Percentiles rank a stretch among this genome's conserved stretches.
Evolutionary conservation across 53 echinoderm and acorn worm genomes (phyloP).

Genomic region (Astropecten irregularis): DNA sequence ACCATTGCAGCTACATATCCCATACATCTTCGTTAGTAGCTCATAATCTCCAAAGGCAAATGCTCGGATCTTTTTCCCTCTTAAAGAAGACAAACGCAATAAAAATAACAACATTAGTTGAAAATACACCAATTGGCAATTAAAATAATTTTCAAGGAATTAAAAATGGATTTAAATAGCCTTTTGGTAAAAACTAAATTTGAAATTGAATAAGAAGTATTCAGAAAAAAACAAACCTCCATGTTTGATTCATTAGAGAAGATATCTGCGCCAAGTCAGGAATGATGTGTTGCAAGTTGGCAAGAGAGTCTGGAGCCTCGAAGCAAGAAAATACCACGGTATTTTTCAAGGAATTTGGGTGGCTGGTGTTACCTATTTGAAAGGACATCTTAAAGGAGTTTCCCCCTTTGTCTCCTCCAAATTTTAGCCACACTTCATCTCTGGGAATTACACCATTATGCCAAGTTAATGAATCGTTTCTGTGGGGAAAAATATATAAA

Average conservation of each 20-base stretch:
- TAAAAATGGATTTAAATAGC: background rate
- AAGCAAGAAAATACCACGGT: conserved; percentile 23
- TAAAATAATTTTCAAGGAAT: background rate
- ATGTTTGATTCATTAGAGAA: background rate
- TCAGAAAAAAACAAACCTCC: conserved; percentile 3
- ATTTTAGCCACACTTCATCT: conserved; percentile 10
- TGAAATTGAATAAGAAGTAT: background rate
- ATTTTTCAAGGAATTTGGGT: background rate
- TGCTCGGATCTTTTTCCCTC: background rate
- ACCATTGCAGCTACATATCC: no score
- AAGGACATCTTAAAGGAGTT: conserved; percentile 26
- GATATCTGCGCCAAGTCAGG: background rate
- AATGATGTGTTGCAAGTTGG: background rate
- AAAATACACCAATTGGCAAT: background rate
- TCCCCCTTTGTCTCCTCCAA: conserved; percentile 23
- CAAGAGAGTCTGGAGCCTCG: background rate
- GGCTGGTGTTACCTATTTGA: conserved; percentile 5
- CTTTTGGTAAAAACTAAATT: background rate
- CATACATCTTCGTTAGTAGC: conserved; percentile 24
- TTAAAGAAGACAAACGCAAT: background rate
- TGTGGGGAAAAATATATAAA: background rate
- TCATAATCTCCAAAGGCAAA: conserved; percentile 31
- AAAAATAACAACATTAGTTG: background rate
- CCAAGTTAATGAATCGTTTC: no score
- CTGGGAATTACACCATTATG: background rate